A percentile compares a stretch with the other conserved stretches of the same genome.
Evolutionary conservation across 2,888 invertebrate species (phyloP).

Genomic region (Linyphia triangularis): DNA sequence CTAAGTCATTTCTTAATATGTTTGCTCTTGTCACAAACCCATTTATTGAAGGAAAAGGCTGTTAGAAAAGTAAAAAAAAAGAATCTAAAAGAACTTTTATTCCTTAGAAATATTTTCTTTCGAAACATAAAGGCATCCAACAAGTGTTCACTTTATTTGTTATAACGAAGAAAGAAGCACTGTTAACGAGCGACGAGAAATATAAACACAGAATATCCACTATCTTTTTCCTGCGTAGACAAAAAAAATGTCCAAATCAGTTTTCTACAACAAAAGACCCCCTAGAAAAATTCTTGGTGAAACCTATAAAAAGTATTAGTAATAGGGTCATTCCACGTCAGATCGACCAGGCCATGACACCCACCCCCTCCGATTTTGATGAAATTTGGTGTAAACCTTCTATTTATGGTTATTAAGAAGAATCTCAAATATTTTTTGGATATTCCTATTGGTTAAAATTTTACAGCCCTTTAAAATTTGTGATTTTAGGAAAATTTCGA

Average conservation of each 20-base stretch:
- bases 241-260: not conserved
- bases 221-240: not conserved
- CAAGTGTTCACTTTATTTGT: not conserved
- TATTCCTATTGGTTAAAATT: too few species aligned
- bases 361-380: too few species aligned
- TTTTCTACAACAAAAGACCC: not conserved
- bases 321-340: too few species aligned
- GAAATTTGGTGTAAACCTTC: too few species aligned
- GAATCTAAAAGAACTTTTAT: not conserved
- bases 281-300: too few species aligned
- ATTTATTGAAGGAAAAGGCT: not conserved
- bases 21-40: not conserved
- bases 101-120: not conserved
- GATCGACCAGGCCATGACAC: too few species aligned
- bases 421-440: too few species aligned
- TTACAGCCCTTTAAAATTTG: too few species aligned
- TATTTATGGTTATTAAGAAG: too few species aligned
- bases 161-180: not conserved
- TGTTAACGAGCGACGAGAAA: not conserved
- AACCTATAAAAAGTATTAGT: too few species aligned
- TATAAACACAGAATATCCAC: not conserved
- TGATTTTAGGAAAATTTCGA: too few species aligned
- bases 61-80: not conserved
- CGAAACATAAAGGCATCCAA: not conserved
- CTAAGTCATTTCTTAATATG: not conserved